Evolutionary conservation across 2,888 invertebrate genomes (phyloP), one percentile per base, ranked within the genome.

Genomic region (Aphodius granarius): DNA sequence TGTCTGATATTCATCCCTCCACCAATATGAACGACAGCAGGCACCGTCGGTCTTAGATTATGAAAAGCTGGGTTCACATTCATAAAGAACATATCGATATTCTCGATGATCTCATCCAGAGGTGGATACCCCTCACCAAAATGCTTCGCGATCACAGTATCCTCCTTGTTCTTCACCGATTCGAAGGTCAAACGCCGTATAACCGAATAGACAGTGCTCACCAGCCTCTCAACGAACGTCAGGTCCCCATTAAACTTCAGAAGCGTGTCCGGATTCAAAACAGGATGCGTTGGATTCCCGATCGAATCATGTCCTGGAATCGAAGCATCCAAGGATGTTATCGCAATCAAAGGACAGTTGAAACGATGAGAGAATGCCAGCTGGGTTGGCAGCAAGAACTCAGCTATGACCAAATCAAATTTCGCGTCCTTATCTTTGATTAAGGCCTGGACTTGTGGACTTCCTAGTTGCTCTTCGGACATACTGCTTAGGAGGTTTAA

Each of bases 221-320:
- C 80, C 3, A 84, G 72, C 71, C 85, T 78, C 78, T 88, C 86
- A 62, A 88, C 88, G 63, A 87, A 82, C 16, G 84, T 88, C 76
- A 89, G 80, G 76, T 88, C 86, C 65, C 86, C 84, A 75, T 86
- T 75, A 20, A 76, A 79, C 20, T 80, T 80, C 20, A 84, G 74
- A 74, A 83, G 79, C 79, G 83, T 80, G 73, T 85, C 84, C 3
- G 87, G 86, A 21, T 83, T 84, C 16, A 85, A 75, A 9, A 86
- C 75, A 0, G 86, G 85, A 81, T 86, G 84, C 0, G 81, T 77
- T 0, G 83, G 83, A 78, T 86, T 86, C 0, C 86, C 86, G 3
- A 84, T 78, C 0, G 81, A 74, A 16, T 84, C 82, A 72, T 85
- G 84, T 18, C 80, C 82, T 66, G 81, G 81, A 6, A 80, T 66